Evolutionary conservation across 2,888 invertebrate genomes (phyloP).

Genomic region (Sepioteuthis lessoniana): DNA sequence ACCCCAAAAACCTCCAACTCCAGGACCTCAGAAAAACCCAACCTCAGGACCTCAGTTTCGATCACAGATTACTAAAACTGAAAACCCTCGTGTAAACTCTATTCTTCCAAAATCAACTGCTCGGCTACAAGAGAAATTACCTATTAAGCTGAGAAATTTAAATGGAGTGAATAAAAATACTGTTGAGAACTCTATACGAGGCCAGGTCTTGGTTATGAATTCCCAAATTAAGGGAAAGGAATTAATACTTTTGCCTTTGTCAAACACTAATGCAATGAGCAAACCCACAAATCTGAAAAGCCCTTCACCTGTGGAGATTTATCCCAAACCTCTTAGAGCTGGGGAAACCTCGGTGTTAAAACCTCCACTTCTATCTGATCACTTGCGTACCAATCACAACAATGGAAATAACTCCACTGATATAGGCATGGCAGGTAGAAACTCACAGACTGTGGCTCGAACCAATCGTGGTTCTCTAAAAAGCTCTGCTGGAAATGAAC

Average conservation of each 20-base stretch:
- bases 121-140: not conserved
- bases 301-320: not conserved
- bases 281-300: not conserved
- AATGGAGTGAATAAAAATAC: not conserved
- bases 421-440: not conserved
- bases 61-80: not conserved
- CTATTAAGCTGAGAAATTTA: not conserved
- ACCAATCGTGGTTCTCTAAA: not conserved
- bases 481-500: not conserved
- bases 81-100: not conserved
- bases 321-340: not conserved
- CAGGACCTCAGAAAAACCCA: not conserved
- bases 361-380: not conserved
- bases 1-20: not conserved
- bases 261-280: not conserved
- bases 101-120: conserved; percentile 24
- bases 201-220: not conserved
- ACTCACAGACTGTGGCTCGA: not conserved
- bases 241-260: not conserved
- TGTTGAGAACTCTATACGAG: not conserved
- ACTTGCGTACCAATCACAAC: not conserved
- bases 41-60: not conserved
- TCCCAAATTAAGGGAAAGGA: not conserved
- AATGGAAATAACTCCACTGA: not conserved
- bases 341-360: not conserved